Evolutionary conservation across 2,888 invertebrate species (phyloP).

Genomic region (Drosophila villosipedis): DNA sequence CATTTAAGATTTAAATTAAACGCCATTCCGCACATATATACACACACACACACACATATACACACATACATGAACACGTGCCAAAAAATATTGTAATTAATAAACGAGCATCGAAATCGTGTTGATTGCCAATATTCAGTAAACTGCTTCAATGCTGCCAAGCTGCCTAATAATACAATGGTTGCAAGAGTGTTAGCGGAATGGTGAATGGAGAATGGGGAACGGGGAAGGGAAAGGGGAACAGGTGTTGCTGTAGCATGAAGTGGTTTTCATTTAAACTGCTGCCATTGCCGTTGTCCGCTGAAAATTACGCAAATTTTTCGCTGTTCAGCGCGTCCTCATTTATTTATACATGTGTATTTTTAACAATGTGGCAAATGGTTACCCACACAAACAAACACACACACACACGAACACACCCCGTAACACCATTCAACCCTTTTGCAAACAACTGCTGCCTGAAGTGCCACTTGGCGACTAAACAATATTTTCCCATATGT

Average conservation of each 20-base stretch:
- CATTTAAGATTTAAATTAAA: conserved; percentile 52
- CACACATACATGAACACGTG: conserved; percentile 7
- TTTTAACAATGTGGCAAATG: conserved; percentile 68
- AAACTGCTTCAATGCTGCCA: conserved; percentile 3
- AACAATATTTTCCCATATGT: conserved; percentile 13
- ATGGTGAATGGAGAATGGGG: not conserved
- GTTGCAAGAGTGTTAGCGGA: not conserved
- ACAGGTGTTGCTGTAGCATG: not conserved
- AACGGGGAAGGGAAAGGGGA: no score
- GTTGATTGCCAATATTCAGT: conserved; percentile 42
- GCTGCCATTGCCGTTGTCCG: conserved; percentile 1
- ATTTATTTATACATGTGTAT: conserved; percentile 48
- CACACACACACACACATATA: not conserved
- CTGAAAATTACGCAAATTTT: conserved; percentile 43
- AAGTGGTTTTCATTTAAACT: not conserved
- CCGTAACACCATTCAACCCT: not conserved
- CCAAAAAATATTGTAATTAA: conserved; percentile 55
- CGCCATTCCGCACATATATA: conserved; percentile 16
- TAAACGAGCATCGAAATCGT: conserved; percentile 20
- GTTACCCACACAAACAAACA: conserved; percentile 1
- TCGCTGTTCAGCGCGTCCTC: conserved; percentile 26
- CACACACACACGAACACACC: not conserved
- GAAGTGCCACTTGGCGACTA: conserved; percentile 62
- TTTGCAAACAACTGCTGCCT: conserved; percentile 34
- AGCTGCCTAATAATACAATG: not conserved